Base-by-base conservation (phyloP, 2,113 vertebrate species). In the Bujurquina vittata region DNA sequence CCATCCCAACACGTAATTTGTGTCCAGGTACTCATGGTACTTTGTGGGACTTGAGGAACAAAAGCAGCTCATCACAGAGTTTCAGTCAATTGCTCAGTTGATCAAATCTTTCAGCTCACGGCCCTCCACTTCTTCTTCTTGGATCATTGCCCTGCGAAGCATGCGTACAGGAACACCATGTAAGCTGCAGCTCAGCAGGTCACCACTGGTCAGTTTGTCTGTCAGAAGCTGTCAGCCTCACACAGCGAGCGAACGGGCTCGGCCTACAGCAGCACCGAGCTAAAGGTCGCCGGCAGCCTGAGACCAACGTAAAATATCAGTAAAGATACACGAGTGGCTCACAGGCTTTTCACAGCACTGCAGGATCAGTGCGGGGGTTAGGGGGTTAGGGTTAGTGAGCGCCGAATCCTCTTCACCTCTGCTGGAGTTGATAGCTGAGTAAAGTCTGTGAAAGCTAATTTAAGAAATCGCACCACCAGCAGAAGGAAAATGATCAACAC, bases 141-240 rank as follows among this genome's bases (percentile, higher is more conserved):
- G 72, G 29, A 72, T 52, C 10, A 26, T 72, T 52, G 73, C 40
- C 56, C 56, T 35, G 46, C 72, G 73, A 77, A 49, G 84, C 62
- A 22, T 87, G 82, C 69, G 52, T 57, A 76, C 61, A 87, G 61
- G 79, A 77, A 85, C 57, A 15, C 58, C 29, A 61, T 81, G 80
- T 86, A 78, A 80, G 52, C 75, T 58, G 76, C 58, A 33, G 23
- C 49, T 56, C 65, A 72, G 65, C 65, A 72, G 65, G 65, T 31
- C 65, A n/a, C 65, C 11, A 31, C 76, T 78, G 84, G 82, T 87
- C 86, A 89, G 73, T 79, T 88, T 59, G 74, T 65, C 75, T 67
- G 79, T 92, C 84, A 86, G 74, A 81, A 72, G 74, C 59, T 22
- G 22, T 84, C 69, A 75, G 31, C 31, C 33, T 84, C 84, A 79